Evolutionary conservation across 2,113 vertebrate genomes (phyloP), one percentile per base, ranked within the genome.

Genomic region (Toxotes chatareus): DNA sequence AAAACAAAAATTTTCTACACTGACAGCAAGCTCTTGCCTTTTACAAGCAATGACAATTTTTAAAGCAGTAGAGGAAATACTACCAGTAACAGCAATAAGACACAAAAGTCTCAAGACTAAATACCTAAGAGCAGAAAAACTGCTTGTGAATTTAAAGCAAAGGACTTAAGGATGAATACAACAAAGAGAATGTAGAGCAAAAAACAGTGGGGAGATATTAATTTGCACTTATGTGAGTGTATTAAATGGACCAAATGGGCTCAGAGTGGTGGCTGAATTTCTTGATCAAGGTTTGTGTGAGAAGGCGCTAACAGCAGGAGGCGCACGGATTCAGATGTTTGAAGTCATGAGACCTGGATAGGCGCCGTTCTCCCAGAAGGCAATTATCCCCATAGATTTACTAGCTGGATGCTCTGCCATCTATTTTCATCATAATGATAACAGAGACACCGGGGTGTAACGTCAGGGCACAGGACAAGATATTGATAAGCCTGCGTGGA

Each of bases 251-350:
- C 73, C 70, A 79, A 27, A 59, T 40, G 47, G 75, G 85, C 68
- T 76, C 61, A n/a, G 49, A 73, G 75, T 7, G 51, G 69, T 63
- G 71, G 82, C 73, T 85, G 84, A 75, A 86, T 86, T 79, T 87
- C 64, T 88, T 85, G 86, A 93, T 93, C 86, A 92, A 87, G 82
- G 80, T 85, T 73, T 82, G 75, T 59, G 74, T 86, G 79, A 73
- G 76, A 65, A 73, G 67, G 23, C 65, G 23, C 51, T 14, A 85
- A 64, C 89, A 87, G 90, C 57, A 53, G 90, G 88, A 65, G 88
- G 72, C 49, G 69, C 7, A 32, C 23, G 61, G 73, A 89, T 81
- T 85, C 66, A 86, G 75, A 76, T 55, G 75, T 94, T 89, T 93
- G 85, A 92, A 90, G 85, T 80, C 51, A 57, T 61, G 68, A 75